phyloP scores from a whole-genome alignment of 2,797 vertebrate genomes.

The Toxotes lorentzi region DNA sequence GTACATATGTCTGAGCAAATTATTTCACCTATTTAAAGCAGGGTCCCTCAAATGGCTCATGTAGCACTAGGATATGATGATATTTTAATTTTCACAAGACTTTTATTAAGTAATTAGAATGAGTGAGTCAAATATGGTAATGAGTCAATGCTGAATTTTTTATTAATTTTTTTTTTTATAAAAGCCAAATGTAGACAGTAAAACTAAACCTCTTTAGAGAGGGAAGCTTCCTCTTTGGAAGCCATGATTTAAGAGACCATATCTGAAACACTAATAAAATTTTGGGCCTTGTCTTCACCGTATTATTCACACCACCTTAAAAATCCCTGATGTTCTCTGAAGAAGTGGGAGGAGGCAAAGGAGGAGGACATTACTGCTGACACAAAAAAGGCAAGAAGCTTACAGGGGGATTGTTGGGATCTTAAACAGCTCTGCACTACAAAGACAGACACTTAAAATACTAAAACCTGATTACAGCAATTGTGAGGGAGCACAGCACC shows the following conservation, averaged over 20 bases:
- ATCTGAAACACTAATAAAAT: not conserved
- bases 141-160: too few species aligned
- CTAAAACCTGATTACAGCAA: slow-evolving; percentile 30
- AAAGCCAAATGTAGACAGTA: not conserved
- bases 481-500: not conserved
- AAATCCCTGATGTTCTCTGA: slow-evolving; percentile 20
- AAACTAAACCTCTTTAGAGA: not conserved
- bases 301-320: slow-evolving; percentile 13
- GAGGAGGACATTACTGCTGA: slow-evolving; percentile 57
- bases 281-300: not conserved
- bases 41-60: too few species aligned
- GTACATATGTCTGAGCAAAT: not conserved
- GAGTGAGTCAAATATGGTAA: too few species aligned
- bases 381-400: slow-evolving; percentile 67
- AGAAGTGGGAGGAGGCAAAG: slow-evolving; percentile 42
- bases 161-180: too few species aligned
- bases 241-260: not conserved
- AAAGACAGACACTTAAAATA: slow-evolving; percentile 44
- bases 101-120: too few species aligned
- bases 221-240: not conserved
- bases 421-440: slow-evolving; percentile 51
- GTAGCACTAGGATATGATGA: too few species aligned
- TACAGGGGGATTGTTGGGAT: slow-evolving; percentile 57
- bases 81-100: too few species aligned
- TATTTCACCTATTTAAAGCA: not conserved